These are phyloP conservation scores for Dryadula phaetusa DNA, from an alignment of 2,888 invertebrate species.

Conservation along the genomic window DNA sequence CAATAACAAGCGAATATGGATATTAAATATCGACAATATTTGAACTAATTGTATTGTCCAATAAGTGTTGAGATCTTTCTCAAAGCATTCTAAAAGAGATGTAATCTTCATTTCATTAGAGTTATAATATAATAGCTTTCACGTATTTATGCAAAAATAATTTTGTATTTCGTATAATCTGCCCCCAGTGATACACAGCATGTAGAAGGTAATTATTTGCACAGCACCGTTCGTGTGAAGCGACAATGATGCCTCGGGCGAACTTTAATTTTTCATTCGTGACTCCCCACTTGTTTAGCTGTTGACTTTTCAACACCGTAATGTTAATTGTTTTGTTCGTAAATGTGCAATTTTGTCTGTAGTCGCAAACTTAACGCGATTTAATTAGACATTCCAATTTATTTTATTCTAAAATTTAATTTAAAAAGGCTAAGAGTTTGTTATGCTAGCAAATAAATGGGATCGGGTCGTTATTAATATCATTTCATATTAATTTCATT, in stretches of 20 bases:
- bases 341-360: slow-evolving; percentile 20
- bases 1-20: not conserved
- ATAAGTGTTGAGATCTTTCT: not conserved
- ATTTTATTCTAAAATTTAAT: not conserved
- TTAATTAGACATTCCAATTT: slow-evolving; percentile 5
- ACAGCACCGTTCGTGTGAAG: slow-evolving; percentile 28
- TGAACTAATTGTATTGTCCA: not conserved
- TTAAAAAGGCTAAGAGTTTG: not conserved
- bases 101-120: not conserved
- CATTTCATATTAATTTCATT: not conserved
- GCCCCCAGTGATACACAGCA: slow-evolving; percentile 1
- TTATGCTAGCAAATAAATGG: not conserved
- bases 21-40: not conserved
- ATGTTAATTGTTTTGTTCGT: slow-evolving; percentile 31
- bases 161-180: slow-evolving; percentile 10
- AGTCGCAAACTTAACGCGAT: slow-evolving; percentile 2
- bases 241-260: slow-evolving; percentile 29
- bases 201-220: slow-evolving; percentile 36
- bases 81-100: not conserved
- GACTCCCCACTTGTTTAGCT: slow-evolving; percentile 31
- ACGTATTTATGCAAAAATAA: not conserved
- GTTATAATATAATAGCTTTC: not conserved
- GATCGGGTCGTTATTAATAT: too few species aligned
- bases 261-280: slow-evolving; percentile 41
- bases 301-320: slow-evolving; percentile 36